Evolutionary conservation across 2,113 vertebrate species (phyloP), one percentile per base, ranked within the genome.

Genomic region (Sinocyclocheilus anshuiensis): DNA sequence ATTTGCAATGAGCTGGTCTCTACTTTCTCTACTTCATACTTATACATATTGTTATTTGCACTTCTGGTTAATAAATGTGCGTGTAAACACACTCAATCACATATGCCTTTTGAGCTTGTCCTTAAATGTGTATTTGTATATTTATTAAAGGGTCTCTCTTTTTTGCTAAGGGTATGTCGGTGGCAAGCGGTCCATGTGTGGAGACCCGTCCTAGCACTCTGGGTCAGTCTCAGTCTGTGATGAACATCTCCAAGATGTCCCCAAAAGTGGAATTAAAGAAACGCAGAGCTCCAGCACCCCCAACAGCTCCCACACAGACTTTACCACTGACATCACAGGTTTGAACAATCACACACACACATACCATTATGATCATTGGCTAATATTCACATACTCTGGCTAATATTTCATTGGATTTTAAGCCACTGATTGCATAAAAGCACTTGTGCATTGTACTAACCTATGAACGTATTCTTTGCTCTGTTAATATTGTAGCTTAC

Each of bases 281-380:
- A 83, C 96, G 97, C 53, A 94, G 96, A 45, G 96, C 97, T 50
- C 97, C 98, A 0, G 95, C 93, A 29, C 96, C 96, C 26, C 97
- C 97, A 0, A 87, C 86, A 50, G 89, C 65, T 29, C 76, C 79
- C 1, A 81, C 90, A 16, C 59, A 93, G 3, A 81, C 29, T 0
- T 4, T 89, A 87, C 88, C 84, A 0, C 77, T 16, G 16, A 53
- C 16, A 81, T 88, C 86, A 84, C 92, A 95, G 94, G 95, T 96
- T 24, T 92, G 89, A 24, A n/a, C 4, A 36, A 53, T 55, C 24
- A 81, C 72, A 59, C 50, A 57, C 33, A 72, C 42, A 72, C n/a
- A 67, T n/a, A 48, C 22, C 16, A 55, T 59, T 22, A 39, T 57
- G 4, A 79, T 33, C 55, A 61, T 13, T 79, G 55, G 5, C 9